A percentile compares a stretch with the other conserved stretches of the same genome.
These are phyloP conservation scores for Blomia tropicalis DNA, from an alignment of 2,888 invertebrate species.

Conservation along the genomic window DNA sequence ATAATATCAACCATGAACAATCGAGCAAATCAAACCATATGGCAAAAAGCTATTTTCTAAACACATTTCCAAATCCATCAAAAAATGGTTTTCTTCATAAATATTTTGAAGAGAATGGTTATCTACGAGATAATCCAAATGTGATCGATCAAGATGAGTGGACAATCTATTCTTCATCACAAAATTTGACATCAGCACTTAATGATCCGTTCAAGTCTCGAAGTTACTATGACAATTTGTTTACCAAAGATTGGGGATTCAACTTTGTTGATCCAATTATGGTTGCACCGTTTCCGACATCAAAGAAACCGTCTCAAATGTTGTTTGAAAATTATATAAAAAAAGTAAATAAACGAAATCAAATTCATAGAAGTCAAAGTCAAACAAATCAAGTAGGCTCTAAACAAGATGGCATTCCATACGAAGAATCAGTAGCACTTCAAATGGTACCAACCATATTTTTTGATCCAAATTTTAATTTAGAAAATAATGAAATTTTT, in stretches of 20 bases:
- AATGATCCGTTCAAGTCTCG: conserved; percentile 68
- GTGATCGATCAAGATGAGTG: conserved; percentile 39
- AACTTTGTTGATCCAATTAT: conserved; percentile 63
- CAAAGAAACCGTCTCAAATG: conserved; percentile 62
- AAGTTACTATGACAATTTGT: conserved; percentile 67
- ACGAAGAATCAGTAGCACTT: neutral
- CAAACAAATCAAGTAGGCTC: neutral
- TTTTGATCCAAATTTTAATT: conserved; percentile 56
- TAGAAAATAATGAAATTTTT: conserved; percentile 65
- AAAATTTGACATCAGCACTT: conserved; percentile 83
- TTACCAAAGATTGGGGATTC: conserved; percentile 96
- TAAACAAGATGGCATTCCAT: neutral
- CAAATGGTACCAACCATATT: conserved; percentile 45
- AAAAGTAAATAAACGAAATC: conserved; percentile 37
- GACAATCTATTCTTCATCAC: conserved; percentile 76
- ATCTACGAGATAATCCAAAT: conserved; percentile 10
- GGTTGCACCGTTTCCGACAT: conserved; percentile 57
- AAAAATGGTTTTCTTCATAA: neutral
- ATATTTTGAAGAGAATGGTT: neutral
- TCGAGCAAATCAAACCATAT: neutral
- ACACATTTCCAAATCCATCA: conserved; percentile 6
- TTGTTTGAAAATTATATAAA: conserved; percentile 76
- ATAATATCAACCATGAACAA: neutral
- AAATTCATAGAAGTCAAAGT: neutral
- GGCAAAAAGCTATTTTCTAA: neutral